Percentiles rank a stretch among this genome's conserved stretches.
phyloP scores from a whole-genome alignment of 2,113 vertebrate genomes.

The rat (Rattus norvegicus) region GRCr8 NC_086039.1:69629001-69629500 shows the following conservation, averaged over 20 bases:
- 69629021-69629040: constrained; percentile 48
- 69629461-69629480: background rate
- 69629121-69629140: background rate
- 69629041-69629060: background rate
- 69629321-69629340: background rate
- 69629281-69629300: background rate
- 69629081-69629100: background rate
- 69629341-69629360: background rate
- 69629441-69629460: constrained; percentile 34
- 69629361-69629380: background rate
- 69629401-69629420: background rate
- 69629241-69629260: background rate
- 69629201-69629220: background rate
- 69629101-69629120: background rate
- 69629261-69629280: background rate
- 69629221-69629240: background rate
- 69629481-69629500: background rate
- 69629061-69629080: background rate
- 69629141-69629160: constrained; percentile 21
- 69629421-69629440: background rate
- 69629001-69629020: background rate
- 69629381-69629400: constrained; percentile 12
- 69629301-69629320: background rate
- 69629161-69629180: background rate
- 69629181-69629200: constrained; percentile 26